phyloP scores from a whole-genome alignment of 2,888 invertebrate genomes.

The Clostera curtula region DNA sequence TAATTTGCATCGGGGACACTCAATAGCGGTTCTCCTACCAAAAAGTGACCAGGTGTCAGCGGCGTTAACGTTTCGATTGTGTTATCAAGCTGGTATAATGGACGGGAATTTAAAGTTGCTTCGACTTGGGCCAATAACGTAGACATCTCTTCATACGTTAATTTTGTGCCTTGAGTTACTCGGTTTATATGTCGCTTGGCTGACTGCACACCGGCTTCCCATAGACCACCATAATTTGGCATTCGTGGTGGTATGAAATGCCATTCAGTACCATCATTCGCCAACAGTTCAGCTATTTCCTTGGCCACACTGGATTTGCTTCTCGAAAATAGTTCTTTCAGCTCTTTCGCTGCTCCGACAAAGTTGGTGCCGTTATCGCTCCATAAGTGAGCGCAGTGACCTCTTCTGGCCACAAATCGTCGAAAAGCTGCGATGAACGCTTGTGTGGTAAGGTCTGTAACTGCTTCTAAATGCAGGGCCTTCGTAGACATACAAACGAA shows the following conservation, averaged over 20 bases:
- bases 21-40: conserved; percentile 4
- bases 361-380: too few species aligned
- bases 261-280: conserved; percentile 10
- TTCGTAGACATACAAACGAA: too few species aligned
- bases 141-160: too few species aligned
- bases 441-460: too few species aligned
- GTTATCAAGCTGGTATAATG: conserved; percentile 2
- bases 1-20: conserved; percentile 2
- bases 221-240: conserved; percentile 20
- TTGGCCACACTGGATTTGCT: conserved; percentile 3
- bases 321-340: conserved; percentile 5
- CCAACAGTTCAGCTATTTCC: conserved; percentile 6
- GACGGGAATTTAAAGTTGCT: too few species aligned
- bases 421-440: conserved; percentile 17
- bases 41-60: conserved; percentile 6
- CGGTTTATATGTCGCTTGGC: conserved; percentile 15
- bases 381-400: too few species aligned
- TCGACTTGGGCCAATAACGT: too few species aligned
- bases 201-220: conserved; percentile 10
- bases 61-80: conserved; percentile 1
- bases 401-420: conserved; percentile 13
- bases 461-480: too few species aligned
- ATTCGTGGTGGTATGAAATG: conserved; percentile 13
- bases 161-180: too few species aligned
- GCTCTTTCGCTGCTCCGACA: conserved; percentile 11